phyloP scores from a whole-genome alignment of 2,113 vertebrate species.

The Corvus cornix region DNA sequence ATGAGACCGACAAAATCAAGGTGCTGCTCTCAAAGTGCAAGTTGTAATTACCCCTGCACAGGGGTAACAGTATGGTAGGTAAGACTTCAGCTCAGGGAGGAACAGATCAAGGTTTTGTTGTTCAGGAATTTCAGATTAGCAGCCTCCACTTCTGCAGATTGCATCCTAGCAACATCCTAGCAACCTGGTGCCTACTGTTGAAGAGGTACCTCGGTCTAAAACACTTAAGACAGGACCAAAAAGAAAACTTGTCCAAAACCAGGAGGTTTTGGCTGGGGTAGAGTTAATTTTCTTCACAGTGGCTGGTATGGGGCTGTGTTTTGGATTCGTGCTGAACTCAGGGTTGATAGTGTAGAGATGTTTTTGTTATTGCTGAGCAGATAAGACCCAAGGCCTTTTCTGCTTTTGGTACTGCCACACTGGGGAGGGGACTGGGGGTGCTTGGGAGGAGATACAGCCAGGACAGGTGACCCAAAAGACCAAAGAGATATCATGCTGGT shows the following conservation, averaged over 20 bases:
- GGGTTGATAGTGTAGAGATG: neutral
- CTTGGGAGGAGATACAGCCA: neutral
- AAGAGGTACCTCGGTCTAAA: neutral
- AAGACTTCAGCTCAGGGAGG: neutral
- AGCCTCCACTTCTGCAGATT: neutral
- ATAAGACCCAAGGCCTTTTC: neutral
- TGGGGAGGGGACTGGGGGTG: neutral
- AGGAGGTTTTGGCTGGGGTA: neutral
- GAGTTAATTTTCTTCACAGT: neutral
- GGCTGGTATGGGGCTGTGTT: neutral
- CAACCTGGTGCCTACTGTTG: neutral
- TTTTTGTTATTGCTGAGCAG: neutral
- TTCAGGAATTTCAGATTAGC: neutral
- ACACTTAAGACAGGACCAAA: neutral
- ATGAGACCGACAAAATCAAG: fast-evolving
- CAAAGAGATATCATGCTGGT: neutral
- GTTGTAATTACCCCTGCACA: neutral
- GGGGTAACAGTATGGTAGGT: neutral
- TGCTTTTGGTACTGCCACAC: neutral
- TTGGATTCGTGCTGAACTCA: neutral
- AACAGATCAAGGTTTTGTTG: neutral
- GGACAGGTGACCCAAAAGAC: neutral
- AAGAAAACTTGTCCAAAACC: neutral
- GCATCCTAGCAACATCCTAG: neutral
- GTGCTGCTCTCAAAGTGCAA: neutral